These are phyloP conservation scores for Dolichopus griseipennis DNA, from an alignment of 2,888 invertebrate species.

Conservation along the genomic window DNA sequence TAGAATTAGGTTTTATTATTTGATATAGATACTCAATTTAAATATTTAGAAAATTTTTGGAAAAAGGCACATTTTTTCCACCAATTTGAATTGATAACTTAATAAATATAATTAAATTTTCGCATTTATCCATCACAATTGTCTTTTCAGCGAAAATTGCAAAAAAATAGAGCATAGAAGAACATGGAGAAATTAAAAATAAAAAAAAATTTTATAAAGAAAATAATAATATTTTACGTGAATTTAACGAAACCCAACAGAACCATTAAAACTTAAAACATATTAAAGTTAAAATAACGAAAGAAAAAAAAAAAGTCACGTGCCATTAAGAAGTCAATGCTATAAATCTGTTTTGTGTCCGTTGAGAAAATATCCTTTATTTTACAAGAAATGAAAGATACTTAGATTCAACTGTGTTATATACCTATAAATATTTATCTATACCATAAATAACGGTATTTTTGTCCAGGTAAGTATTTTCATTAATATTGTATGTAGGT, in stretches of 20 bases:
- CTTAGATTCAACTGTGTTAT: neutral
- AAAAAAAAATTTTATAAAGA: no score
- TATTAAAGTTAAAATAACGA: neutral
- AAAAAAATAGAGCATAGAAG: no score
- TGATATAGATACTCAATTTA: no score
- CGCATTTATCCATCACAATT: no score
- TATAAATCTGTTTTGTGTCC: slow-evolving; percentile 4
- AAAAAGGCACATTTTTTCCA: no score
- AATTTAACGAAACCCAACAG: neutral
- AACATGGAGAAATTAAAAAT: no score
- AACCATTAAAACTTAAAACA: no score
- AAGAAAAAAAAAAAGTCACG: neutral
- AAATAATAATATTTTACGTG: neutral
- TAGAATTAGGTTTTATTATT: no score
- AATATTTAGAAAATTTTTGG: no score
- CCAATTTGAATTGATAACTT: no score
- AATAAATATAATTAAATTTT: no score
- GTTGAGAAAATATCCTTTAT: neutral
- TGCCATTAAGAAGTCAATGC: slow-evolving; percentile 4
- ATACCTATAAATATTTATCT: neutral
- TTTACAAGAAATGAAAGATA: neutral
- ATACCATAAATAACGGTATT: neutral
- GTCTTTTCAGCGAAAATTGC: no score
- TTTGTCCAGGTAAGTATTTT: neutral
- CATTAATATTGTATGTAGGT: neutral